Conservation (phyloP, 2,797 vertebrate genomes). For the Enteromius argenteus region DNA sequence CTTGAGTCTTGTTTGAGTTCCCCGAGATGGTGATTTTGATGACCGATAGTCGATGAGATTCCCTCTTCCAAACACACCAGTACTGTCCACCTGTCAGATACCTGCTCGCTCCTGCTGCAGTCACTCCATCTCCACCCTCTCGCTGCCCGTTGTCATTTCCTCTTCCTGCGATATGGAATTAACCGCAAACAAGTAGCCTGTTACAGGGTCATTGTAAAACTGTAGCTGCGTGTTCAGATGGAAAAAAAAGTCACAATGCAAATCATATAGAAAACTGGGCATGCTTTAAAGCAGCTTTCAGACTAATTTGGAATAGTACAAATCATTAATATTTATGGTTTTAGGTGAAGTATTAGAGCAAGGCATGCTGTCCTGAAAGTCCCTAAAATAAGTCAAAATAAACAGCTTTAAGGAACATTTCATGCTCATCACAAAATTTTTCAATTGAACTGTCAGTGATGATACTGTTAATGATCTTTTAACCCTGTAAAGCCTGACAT, state of each 20-base stretch:
- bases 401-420: neutral
- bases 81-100: slow-evolving; percentile 10
- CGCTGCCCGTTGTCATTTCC: neutral
- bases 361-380: no score
- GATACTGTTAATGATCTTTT: no score
- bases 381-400: neutral
- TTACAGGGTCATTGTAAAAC: slow-evolving; percentile 5
- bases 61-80: neutral
- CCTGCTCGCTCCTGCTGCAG: neutral
- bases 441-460: no score
- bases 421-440: no score
- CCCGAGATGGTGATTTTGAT: slow-evolving; percentile 1
- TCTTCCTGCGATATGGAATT: neutral
- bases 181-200: neutral
- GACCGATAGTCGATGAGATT: neutral
- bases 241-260: neutral
- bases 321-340: neutral
- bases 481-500: neutral
- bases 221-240: neutral
- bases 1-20: neutral
- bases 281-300: neutral
- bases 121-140: slow-evolving; percentile 28
- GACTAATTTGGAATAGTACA: neutral
- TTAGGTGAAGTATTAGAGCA: neutral
- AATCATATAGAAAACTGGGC: neutral